These are phyloP conservation scores for Marmota monax DNA, from an alignment of 2,113 vertebrate genomes.

Conservation along the genomic window DNA sequence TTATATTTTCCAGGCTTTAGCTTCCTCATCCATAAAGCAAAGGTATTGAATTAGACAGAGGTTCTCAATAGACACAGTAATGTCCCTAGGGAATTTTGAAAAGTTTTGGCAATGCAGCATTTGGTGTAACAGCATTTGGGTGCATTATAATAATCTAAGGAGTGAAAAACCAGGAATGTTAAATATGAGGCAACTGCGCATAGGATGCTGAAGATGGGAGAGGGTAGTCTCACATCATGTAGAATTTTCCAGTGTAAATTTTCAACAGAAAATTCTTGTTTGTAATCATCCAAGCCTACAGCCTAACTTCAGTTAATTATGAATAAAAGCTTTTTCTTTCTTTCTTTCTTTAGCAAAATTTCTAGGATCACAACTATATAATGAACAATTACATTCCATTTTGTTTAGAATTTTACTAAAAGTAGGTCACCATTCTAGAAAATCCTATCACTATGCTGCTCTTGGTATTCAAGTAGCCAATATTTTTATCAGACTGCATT, in stretches of 20 bases:
- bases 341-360: background rate
- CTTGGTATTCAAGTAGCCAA: background rate
- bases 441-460: background rate
- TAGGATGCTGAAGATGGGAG: accelerated
- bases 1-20: background rate
- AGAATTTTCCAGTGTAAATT: background rate
- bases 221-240: background rate
- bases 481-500: background rate
- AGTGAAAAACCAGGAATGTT: background rate
- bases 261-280: background rate
- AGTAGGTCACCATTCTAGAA: background rate
- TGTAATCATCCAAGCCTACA: background rate
- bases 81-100: background rate
- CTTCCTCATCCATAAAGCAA: background rate
- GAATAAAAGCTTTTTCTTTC: background rate
- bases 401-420: background rate
- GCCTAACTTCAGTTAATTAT: background rate
- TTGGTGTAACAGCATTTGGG: background rate
- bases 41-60: background rate
- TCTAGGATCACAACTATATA: background rate
- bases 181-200: background rate
- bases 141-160: background rate
- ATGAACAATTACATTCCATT: background rate
- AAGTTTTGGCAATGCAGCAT: background rate
- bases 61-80: background rate